These are phyloP conservation scores for Apantesis nais DNA, from an alignment of 2,888 invertebrate species.

Conservation along the genomic window DNA sequence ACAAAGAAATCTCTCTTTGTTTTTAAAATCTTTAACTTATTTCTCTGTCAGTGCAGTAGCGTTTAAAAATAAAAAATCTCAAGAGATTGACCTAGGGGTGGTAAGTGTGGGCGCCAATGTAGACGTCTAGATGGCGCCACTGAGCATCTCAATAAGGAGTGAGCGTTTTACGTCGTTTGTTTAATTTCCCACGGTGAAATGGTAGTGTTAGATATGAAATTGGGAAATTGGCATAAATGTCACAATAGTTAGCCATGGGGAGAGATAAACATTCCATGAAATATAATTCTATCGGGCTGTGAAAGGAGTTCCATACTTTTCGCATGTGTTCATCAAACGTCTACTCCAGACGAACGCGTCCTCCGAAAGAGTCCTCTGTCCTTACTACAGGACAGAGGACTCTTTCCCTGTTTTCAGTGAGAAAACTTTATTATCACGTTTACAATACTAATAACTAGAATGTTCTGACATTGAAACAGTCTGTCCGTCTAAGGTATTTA, in stretches of 20 bases:
- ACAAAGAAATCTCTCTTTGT: neutral
- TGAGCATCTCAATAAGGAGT: constrained; percentile 69
- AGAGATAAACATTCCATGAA: neutral
- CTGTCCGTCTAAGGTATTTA: too few relatives aligned
- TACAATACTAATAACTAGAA: neutral
- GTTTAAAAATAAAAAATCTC: constrained; percentile 54
- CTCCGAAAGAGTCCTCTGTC: too few relatives aligned
- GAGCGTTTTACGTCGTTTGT: constrained; percentile 62
- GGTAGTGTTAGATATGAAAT: constrained; percentile 33
- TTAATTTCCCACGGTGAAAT: constrained; percentile 69
- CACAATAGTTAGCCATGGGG: neutral
- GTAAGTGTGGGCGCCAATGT: constrained; percentile 70
- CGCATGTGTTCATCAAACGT: neutral
- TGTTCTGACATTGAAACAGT: neutral
- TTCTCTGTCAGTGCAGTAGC: constrained; percentile 43
- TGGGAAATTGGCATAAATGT: neutral
- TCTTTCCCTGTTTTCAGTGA: neutral
- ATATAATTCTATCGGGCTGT: too few relatives aligned
- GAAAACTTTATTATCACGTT: neutral
- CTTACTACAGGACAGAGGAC: neutral
- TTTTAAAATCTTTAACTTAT: constrained; percentile 33
- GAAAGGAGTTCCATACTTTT: neutral
- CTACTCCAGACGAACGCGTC: too few relatives aligned
- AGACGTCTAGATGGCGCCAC: constrained; percentile 83
- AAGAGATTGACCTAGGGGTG: constrained; percentile 75